phyloP scores from a whole-genome alignment of 2,888 invertebrate species.

The Theretra japonica region DNA sequence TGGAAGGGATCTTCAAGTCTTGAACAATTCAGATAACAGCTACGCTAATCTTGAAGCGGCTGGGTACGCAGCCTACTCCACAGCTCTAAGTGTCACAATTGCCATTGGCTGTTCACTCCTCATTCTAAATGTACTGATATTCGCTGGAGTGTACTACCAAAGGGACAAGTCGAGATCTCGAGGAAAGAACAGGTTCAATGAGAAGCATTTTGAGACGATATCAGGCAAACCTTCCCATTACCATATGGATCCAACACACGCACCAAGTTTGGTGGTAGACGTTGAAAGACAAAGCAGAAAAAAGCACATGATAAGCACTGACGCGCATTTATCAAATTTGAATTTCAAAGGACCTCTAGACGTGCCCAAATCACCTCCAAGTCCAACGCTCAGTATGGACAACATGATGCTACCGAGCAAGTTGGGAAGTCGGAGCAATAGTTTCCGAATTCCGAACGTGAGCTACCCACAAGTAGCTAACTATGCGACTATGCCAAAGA shows the following conservation, averaged over 20 bases:
- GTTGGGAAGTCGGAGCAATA: conserved; percentile 82
- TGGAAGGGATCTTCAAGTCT: conserved; percentile 78
- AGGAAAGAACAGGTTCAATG: conserved; percentile 88
- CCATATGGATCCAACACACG: conserved; percentile 90
- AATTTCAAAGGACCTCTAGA: conserved; percentile 85
- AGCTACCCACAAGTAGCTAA: conserved; percentile 76
- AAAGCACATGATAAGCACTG: conserved; percentile 77
- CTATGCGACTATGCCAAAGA: conserved; percentile 86
- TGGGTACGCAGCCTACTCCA: conserved; percentile 90
- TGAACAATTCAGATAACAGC: conserved; percentile 87
- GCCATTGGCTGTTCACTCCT: conserved; percentile 92
- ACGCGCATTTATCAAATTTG: conserved; percentile 81
- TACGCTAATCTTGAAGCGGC: conserved; percentile 92
- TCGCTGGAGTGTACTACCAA: conserved; percentile 94
- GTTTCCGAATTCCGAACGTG: conserved; percentile 76
- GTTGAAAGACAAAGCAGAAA: conserved; percentile 86
- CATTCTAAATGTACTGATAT: conserved; percentile 92
- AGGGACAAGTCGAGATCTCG: conserved; percentile 88
- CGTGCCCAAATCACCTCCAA: conserved; percentile 85
- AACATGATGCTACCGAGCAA: conserved; percentile 80
- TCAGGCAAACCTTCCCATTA: conserved; percentile 92
- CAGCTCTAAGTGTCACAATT: conserved; percentile 91
- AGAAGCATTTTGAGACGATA: conserved; percentile 90
- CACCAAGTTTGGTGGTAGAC: conserved; percentile 92
- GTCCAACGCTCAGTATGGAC: conserved; percentile 86